These are phyloP conservation scores for Trididemnum nubilum DNA, from an alignment of 23 tunicate genomes.

Conservation along the genomic window DNA sequence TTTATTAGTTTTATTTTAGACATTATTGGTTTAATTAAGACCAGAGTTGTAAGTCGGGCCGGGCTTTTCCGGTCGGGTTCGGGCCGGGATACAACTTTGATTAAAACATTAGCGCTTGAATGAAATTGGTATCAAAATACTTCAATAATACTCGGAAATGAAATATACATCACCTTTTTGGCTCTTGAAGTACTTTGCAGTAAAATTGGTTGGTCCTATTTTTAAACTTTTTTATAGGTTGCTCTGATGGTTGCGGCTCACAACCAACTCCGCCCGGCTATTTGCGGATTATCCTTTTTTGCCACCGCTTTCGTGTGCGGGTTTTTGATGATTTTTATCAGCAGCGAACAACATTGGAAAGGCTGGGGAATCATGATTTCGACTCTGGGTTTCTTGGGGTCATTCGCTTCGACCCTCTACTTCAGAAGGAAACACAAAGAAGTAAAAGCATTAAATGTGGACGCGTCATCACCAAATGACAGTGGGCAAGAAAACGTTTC, in stretches of 20 bases:
- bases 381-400: slow-evolving; percentile 6
- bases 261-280: slow-evolving; percentile 2
- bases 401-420: neutral
- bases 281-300: neutral
- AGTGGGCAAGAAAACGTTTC: neutral
- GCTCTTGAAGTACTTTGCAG: no score
- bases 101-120: no score
- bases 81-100: no score
- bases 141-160: no score
- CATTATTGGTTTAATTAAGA: no score
- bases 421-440: neutral
- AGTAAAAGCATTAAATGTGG: neutral
- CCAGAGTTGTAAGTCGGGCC: no score
- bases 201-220: no score
- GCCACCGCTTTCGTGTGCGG: neutral
- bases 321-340: neutral
- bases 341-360: neutral
- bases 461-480: neutral
- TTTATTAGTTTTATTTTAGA: no score
- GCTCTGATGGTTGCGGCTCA: neutral
- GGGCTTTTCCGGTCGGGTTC: no score
- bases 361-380: neutral
- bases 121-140: no score
- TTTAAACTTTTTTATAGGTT: slow-evolving; percentile 4
- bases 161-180: no score